Evolutionary conservation across 2,888 invertebrate genomes (phyloP).

Genomic region (Perizoma flavofasciatum): DNA sequence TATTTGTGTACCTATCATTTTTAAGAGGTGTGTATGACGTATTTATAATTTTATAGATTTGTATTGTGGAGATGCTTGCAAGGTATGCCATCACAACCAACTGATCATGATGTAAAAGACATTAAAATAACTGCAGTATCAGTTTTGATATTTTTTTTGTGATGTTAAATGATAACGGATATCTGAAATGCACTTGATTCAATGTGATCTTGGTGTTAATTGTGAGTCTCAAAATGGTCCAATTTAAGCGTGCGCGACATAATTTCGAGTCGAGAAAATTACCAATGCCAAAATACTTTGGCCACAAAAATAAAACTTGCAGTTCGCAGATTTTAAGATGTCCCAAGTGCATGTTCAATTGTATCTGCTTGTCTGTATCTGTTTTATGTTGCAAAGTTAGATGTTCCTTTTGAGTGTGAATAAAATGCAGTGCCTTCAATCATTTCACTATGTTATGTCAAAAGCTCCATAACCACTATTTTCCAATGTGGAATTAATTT

Average conservation of each 20-base stretch:
- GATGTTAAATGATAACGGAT: constrained; percentile 12
- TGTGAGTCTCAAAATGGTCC: background rate
- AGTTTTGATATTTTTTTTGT: constrained; percentile 32
- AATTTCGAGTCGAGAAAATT: too few species aligned
- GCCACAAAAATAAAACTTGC: too few species aligned
- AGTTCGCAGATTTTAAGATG: too few species aligned
- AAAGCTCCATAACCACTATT: constrained; percentile 50
- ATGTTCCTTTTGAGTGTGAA: constrained; percentile 45
- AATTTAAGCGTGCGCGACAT: background rate
- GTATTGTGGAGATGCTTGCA: constrained; percentile 35
- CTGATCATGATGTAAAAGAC: constrained; percentile 25
- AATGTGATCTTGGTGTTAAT: constrained; percentile 3
- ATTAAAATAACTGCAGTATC: constrained; percentile 19
- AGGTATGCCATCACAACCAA: constrained; percentile 14
- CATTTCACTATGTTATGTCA: constrained; percentile 47
- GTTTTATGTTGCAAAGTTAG: constrained; percentile 34
- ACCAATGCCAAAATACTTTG: too few species aligned
- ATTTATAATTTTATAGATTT: constrained; percentile 33
- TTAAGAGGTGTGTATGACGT: constrained; percentile 33
- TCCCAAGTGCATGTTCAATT: background rate
- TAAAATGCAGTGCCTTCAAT: constrained; percentile 75
- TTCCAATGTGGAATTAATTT: constrained; percentile 44
- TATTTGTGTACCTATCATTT: constrained; percentile 35
- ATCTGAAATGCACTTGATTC: constrained; percentile 17
- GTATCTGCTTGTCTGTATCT: constrained; percentile 2